Evolutionary conservation across 2,113 vertebrate genomes (phyloP).

Genomic region (Crotalus helleri): DNA sequence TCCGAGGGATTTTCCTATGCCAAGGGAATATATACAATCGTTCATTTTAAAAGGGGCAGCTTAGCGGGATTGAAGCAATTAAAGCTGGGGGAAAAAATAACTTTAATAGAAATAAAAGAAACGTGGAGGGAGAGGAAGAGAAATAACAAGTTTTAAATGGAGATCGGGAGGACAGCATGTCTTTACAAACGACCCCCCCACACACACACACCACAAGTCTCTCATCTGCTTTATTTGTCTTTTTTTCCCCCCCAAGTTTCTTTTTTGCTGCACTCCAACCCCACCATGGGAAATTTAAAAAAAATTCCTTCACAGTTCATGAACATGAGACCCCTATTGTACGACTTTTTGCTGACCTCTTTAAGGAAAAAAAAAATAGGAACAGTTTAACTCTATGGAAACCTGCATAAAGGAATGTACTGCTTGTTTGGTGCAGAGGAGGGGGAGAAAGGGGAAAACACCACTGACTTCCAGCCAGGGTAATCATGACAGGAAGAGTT

Average conservation of each 20-base stretch:
- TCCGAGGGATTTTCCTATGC: slow-evolving; percentile 62
- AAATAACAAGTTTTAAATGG: slow-evolving; percentile 48
- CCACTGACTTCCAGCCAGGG: slow-evolving; percentile 46
- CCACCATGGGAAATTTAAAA: slow-evolving; percentile 53
- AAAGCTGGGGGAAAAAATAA: slow-evolving; percentile 49
- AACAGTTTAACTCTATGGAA: slow-evolving; percentile 70
- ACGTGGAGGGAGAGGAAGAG: slow-evolving; percentile 6
- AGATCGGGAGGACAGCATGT: slow-evolving; percentile 27
- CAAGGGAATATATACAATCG: slow-evolving; percentile 56
- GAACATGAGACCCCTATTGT: slow-evolving; percentile 52
- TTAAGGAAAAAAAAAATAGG: slow-evolving; percentile 57
- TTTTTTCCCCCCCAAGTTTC: not conserved
- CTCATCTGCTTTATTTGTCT: slow-evolving; percentile 29
- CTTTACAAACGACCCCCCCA: not conserved
- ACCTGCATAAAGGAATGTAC: slow-evolving; percentile 70
- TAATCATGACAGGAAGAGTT: slow-evolving; percentile 41
- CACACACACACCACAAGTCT: not conserved
- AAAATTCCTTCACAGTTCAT: slow-evolving; percentile 59
- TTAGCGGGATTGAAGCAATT: slow-evolving; percentile 67
- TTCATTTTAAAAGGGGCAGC: slow-evolving; percentile 57
- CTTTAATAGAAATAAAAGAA: slow-evolving; percentile 40
- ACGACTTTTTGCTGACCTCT: slow-evolving; percentile 65
- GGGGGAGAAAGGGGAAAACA: slow-evolving; percentile 23
- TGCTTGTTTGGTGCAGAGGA: slow-evolving; percentile 61
- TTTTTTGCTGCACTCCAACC: slow-evolving; percentile 26